These are phyloP conservation scores for Rhadinocentrus ornatus DNA, from an alignment of 2,797 vertebrate species.

Conservation along the genomic window DNA sequence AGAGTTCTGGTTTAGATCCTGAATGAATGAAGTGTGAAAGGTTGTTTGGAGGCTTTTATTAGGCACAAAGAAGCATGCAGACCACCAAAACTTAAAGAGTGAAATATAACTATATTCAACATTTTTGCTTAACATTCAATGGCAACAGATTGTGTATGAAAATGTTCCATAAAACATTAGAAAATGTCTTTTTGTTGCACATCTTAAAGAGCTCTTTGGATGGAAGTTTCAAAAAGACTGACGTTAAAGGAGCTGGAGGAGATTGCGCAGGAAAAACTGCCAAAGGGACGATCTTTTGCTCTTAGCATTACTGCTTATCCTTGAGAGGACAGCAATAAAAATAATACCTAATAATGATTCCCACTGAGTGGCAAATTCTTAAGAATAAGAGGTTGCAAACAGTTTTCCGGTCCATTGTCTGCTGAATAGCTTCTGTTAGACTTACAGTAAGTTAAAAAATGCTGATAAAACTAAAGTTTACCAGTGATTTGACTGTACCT, in stretches of 20 bases:
- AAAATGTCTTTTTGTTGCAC: conserved; percentile 7
- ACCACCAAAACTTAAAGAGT: conserved; percentile 5
- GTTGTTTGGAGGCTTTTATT: not conserved
- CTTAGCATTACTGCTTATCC: conserved; percentile 39
- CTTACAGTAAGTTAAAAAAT: conserved; percentile 17
- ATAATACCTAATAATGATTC: conserved; percentile 37
- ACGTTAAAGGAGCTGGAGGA: conserved; percentile 19
- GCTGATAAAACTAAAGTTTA: conserved; percentile 45
- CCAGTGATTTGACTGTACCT: conserved; percentile 49
- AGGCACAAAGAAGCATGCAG: not conserved
- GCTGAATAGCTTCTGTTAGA: conserved; percentile 21
- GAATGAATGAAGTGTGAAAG: not conserved
- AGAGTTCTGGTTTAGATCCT: conserved; percentile 3
- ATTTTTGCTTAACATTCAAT: conserved; percentile 21
- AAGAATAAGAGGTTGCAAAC: conserved; percentile 18
- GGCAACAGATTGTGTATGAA: not conserved
- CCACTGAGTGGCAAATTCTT: conserved; percentile 50
- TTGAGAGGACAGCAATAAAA: conserved; percentile 45
- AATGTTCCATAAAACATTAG: conserved; percentile 22
- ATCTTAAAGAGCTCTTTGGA: conserved; percentile 18
- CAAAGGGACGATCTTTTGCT: conserved; percentile 29
- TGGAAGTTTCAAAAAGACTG: conserved; percentile 16
- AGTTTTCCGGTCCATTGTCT: conserved; percentile 27
- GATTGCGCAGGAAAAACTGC: conserved; percentile 13
- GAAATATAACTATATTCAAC: conserved; percentile 15